phyloP scores from a whole-genome alignment of 2,113 vertebrate genomes.

The Alexandromys fortis region DNA sequence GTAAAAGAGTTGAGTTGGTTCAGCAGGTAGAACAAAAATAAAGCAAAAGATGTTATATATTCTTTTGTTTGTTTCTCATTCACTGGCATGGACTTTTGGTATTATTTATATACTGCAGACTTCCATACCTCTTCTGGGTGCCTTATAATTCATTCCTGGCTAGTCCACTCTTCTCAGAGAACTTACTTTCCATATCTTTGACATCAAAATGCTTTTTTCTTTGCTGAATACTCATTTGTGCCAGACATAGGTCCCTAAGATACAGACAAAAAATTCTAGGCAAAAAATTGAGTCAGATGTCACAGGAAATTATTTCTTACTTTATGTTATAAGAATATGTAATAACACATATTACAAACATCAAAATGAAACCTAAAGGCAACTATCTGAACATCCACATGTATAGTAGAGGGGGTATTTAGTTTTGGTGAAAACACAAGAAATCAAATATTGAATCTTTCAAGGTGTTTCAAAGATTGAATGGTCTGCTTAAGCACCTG shows the following conservation, averaged over 20 bases:
- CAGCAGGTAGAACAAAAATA: slow-evolving; percentile 25
- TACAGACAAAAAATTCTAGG: neutral
- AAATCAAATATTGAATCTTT: neutral
- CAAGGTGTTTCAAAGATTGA: neutral
- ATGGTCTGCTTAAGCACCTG: neutral
- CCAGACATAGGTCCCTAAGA: neutral
- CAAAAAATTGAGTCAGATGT: neutral
- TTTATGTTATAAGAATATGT: neutral
- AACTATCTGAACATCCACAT: neutral
- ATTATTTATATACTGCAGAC: neutral
- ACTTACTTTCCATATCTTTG: neutral
- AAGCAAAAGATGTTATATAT: neutral
- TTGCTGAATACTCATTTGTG: neutral
- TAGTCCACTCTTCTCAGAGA: neutral
- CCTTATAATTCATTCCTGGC: neutral
- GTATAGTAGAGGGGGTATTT: neutral
- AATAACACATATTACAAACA: neutral
- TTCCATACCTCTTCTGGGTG: neutral
- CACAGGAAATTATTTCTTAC: neutral
- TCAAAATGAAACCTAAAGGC: neutral
- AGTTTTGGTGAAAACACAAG: neutral
- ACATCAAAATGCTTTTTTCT: neutral
- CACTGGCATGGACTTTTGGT: neutral
- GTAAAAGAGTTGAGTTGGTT: neutral
- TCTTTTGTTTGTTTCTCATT: neutral